Evolutionary conservation across 2,888 invertebrate genomes (phyloP), one percentile per base, ranked within the genome.

Genomic region (Microctonus aethiopoides): DNA sequence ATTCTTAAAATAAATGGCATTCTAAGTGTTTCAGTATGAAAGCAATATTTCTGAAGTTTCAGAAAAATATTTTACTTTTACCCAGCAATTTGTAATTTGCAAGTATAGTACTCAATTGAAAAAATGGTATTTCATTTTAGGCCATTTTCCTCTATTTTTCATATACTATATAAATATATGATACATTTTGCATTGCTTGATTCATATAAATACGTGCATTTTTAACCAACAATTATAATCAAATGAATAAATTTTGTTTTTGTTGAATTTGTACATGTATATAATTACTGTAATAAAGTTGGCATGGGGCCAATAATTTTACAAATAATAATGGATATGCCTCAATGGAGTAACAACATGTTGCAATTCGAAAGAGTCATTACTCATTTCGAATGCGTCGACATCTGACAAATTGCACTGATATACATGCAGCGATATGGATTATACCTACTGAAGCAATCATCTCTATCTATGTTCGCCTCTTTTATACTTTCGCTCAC

Each of bases 321-420:
- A 24, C n/a, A 39, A 39, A 39, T 39, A 24, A 56, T 56, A 56
- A 56, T 56, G 56, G n/a, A 56, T 56, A 56, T 56, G 39, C 39
- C 13, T 39, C 39, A 39, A 39, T 39, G 39, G 39, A 39, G 39
- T 39, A 39, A 39, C 39, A 39, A 11, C 39, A 13, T 29, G 56
- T 26, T 56, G 56, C 29, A 56, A 24, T 9, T n/a, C 13, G 29
- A 26, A 1, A n/a, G 26, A 56, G 51, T 59, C 67, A 67, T 67
- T 67, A 67, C 22, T 67, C 67, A 67, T 67, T 67, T 59, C n/a
- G 46, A 41, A 41, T 41, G 46, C 67, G 67, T 67, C 59, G 59
- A 67, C 67, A 59, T 59, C 59, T 67, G 67, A 67, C 67, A 67
- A 67, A 67, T 67, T 67, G 46, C 59, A 67, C 32, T 32, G 67